Evolutionary conservation across 1,140 invertebrate species (phyloP).

Genomic region (Ostrea denselamellosa): DNA sequence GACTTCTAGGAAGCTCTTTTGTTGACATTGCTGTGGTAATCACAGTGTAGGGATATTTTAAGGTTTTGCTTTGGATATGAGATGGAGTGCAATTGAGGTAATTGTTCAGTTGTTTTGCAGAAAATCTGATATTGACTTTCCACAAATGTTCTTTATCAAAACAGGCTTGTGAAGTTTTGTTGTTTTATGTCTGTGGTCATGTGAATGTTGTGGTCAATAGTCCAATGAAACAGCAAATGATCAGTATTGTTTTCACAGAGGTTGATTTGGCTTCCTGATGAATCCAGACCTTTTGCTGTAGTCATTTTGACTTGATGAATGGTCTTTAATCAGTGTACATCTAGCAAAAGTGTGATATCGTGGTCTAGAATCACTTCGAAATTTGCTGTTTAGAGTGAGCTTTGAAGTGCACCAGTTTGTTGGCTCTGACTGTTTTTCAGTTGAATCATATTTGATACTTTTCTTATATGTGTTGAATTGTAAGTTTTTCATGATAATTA

Average conservation of each 20-base stretch:
- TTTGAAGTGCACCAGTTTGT: too few relatives aligned
- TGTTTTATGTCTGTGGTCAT: neutral
- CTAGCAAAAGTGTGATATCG: too few relatives aligned
- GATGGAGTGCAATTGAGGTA: neutral
- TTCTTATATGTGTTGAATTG: too few relatives aligned
- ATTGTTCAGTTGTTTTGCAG: neutral
- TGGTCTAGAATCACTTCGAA: too few relatives aligned
- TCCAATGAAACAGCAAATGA: neutral
- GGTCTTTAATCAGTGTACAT: too few relatives aligned
- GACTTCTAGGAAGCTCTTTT: neutral
- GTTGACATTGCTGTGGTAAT: slow-evolving; percentile 12
- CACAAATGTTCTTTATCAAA: neutral
- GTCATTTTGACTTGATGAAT: too few relatives aligned
- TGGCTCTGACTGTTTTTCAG: too few relatives aligned
- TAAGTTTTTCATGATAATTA: too few relatives aligned
- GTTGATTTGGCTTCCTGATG: too few relatives aligned
- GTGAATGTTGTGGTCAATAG: neutral
- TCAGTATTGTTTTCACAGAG: neutral
- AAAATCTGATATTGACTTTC: neutral
- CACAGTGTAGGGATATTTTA: neutral
- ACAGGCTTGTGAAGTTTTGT: neutral
- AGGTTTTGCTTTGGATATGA: neutral
- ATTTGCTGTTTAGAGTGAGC: too few relatives aligned
- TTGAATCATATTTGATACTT: too few relatives aligned
- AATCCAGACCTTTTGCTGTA: too few relatives aligned